These are phyloP conservation scores for Tauraco erythrolophus DNA, from an alignment of 2,113 vertebrate species.

Conservation along the genomic window DNA sequence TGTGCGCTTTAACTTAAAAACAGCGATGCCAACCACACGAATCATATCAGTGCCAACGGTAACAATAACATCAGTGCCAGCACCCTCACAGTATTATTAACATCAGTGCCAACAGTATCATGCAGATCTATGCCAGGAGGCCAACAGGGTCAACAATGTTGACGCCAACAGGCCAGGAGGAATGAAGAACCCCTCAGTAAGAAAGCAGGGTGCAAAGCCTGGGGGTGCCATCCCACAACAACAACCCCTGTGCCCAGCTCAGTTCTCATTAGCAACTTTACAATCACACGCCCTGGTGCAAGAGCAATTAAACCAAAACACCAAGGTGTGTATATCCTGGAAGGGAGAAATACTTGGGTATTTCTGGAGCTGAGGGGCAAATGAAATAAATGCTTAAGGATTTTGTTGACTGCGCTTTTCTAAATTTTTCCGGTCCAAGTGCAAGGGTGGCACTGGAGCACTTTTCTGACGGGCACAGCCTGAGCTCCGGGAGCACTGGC, in stretches of 20 bases:
- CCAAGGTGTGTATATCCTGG: background rate
- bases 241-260: background rate
- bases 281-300: background rate
- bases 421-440: background rate
- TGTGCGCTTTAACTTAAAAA: background rate
- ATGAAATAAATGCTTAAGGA: background rate
- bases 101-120: background rate
- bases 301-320: background rate
- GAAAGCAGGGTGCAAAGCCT: background rate
- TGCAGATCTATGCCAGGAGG: background rate
- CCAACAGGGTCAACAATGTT: background rate
- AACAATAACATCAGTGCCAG: background rate
- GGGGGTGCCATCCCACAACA: background rate
- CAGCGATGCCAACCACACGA: background rate
- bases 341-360: background rate
- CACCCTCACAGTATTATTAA: background rate
- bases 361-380: background rate
- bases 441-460: background rate
- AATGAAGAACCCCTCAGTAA: background rate
- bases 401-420: background rate
- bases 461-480: background rate
- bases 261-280: background rate
- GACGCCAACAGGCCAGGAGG: background rate
- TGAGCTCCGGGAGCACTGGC: background rate
- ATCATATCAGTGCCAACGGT: background rate